These are phyloP conservation scores for Aplochiton taeniatus DNA, from an alignment of 2,797 vertebrate genomes.

Conservation along the genomic window DNA sequence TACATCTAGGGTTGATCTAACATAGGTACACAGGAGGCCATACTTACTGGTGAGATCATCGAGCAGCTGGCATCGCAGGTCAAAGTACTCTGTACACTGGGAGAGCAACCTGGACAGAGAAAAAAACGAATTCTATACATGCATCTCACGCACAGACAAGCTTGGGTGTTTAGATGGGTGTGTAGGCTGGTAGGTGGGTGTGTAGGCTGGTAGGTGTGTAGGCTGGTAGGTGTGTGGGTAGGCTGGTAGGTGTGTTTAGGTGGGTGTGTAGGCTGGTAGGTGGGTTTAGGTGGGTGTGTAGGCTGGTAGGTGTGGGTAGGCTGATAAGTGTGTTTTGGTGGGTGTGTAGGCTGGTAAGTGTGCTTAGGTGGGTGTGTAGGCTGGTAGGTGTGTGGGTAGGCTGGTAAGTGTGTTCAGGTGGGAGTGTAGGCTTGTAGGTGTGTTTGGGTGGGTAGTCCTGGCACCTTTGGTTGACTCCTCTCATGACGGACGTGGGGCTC, in stretches of 20 bases:
- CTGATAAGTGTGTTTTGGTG: too few species aligned
- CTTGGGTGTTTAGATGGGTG: not conserved
- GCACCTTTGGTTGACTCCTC: slow-evolving; percentile 97
- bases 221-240: not conserved
- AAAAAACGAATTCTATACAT: not conserved
- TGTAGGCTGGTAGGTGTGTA: not conserved
- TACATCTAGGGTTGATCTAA: not conserved
- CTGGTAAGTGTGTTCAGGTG: not conserved
- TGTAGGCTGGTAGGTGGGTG: not conserved
- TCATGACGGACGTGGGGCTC: slow-evolving; percentile 98
- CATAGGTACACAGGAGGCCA: not conserved
- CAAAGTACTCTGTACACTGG: slow-evolving; percentile 98
- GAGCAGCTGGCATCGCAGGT: slow-evolving; percentile 92
- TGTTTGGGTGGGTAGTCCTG: too few species aligned
- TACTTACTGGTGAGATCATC: slow-evolving; percentile 96
- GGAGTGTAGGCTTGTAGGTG: not conserved
- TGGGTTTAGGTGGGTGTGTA: not conserved
- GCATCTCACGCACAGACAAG: not conserved
- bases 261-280: not conserved
- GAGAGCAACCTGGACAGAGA: slow-evolving; percentile 84
- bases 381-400: not conserved
- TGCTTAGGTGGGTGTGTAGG: not conserved
- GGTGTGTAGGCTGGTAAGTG: not conserved
- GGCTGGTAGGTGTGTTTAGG: not conserved
- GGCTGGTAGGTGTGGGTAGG: not conserved